A percentile compares a stretch with the other conserved stretches of the same genome.
phyloP scores from a whole-genome alignment of 2,888 invertebrate species.

The Cryptocheilus praepositus region DNA sequence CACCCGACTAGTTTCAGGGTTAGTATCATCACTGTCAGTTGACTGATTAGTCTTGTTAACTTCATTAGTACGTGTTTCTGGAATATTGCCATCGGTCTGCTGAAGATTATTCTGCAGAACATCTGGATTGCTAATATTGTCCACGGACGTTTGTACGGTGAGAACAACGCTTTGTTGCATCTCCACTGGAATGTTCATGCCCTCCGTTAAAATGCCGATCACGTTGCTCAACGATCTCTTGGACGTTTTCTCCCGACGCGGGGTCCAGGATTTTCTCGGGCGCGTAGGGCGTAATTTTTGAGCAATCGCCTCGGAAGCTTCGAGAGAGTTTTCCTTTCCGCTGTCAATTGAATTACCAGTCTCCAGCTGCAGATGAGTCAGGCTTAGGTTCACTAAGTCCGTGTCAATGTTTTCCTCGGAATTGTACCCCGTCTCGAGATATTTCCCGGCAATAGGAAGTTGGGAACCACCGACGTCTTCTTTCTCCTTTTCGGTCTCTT shows the following conservation, averaged over 20 bases:
- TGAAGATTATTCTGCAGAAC: slow-evolving; percentile 43
- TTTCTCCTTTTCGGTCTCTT: slow-evolving; percentile 7
- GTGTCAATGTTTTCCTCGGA: slow-evolving; percentile 10
- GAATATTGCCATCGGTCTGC: neutral
- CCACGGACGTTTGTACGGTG: slow-evolving; percentile 65
- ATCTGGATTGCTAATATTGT: slow-evolving; percentile 48
- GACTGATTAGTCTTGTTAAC: neutral
- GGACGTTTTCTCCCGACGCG: slow-evolving; percentile 58
- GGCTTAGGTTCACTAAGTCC: slow-evolving; percentile 17
- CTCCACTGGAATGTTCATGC: slow-evolving; percentile 69
- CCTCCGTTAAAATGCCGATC: slow-evolving; percentile 72
- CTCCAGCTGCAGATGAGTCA: slow-evolving; percentile 64
- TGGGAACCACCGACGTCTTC: neutral
- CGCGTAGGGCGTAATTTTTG: slow-evolving; percentile 64
- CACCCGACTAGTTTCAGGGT: too few species aligned
- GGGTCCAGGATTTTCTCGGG: slow-evolving; percentile 66
- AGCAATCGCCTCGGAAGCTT: slow-evolving; percentile 55
- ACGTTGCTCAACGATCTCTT: slow-evolving; percentile 67
- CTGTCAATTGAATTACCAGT: slow-evolving; percentile 70
- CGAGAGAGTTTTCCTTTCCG: slow-evolving; percentile 71
- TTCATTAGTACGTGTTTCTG: neutral
- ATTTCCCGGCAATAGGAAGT: too few species aligned
- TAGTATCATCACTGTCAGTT: neutral
- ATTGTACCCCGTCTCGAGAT: slow-evolving; percentile 4
- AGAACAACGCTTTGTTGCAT: slow-evolving; percentile 66